A percentile compares a stretch with the other conserved stretches of the same genome.
Conservation (phyloP, 2,888 invertebrate species). For the Scaptomyza flava region DNA sequence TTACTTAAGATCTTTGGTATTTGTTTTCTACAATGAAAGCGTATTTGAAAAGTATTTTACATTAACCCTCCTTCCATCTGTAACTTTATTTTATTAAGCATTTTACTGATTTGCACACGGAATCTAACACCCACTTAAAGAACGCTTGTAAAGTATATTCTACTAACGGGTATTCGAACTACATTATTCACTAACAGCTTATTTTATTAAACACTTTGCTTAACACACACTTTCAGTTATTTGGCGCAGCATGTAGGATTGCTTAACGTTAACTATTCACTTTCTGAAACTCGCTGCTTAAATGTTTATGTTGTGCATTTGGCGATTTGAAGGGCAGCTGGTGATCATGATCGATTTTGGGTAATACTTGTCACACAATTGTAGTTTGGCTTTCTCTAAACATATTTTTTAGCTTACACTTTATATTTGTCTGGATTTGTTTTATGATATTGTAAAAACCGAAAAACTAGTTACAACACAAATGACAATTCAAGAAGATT, state of each 20-base stretch:
- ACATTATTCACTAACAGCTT: constrained; percentile 32
- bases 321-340: constrained; percentile 31
- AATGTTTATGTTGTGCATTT: constrained; percentile 35
- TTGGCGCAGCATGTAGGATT: neutral
- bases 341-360: constrained; percentile 30
- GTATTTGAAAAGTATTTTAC: constrained; percentile 19
- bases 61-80: constrained; percentile 17
- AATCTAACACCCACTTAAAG: constrained; percentile 49
- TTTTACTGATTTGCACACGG: constrained; percentile 11
- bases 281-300: constrained; percentile 12
- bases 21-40: constrained; percentile 39
- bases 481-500: constrained; percentile 26
- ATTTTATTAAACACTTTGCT: constrained; percentile 14
- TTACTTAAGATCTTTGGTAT: constrained; percentile 27
- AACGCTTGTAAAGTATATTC: constrained; percentile 22
- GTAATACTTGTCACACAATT: constrained; percentile 34
- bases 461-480: constrained; percentile 43
- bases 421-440: constrained; percentile 1
- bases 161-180: constrained; percentile 31
- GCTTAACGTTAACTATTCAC: neutral
- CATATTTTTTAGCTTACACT: neutral
- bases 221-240: constrained; percentile 1
- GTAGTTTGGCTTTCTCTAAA: constrained; percentile 21
- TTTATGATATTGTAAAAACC: constrained; percentile 10
- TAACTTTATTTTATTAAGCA: constrained; percentile 37